Evolutionary conservation across 2,888 invertebrate genomes (phyloP), one percentile per base, ranked within the genome.

Genomic region (Monoplex corrugatus): DNA sequence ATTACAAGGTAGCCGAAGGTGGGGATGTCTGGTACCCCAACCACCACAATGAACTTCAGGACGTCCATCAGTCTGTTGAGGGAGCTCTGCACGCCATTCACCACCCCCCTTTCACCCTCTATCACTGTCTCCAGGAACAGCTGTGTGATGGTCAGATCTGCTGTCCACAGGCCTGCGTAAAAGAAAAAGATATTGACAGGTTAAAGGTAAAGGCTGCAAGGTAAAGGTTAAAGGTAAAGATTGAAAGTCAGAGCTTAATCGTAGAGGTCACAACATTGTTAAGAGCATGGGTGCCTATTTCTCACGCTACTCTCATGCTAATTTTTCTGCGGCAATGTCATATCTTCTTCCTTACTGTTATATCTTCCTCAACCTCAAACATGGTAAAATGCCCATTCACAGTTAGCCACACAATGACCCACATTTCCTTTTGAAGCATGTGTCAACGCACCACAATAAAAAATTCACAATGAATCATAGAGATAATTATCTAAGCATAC

Each of bases 141-240:
- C 93, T 97, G 97, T 32, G 96, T 96, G 35, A 97, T 96, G 2
- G 96, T 95, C 89, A 97, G 93, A 93, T 97, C 97, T 5, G 96
- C 95, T 87, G 96, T 94, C 97, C 97, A 97, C 63, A 97, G 93
- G 32, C 97, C 97, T 96, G 93, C 1, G 90, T 38, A 19, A 40
- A 2, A 78, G 35, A 84, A 23, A 43, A 38, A 6, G 10, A n/a
- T n/a, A n/a, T n/a, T n/a, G n/a, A n/a, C 10, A 10, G n/a, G n/a
- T n/a, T n/a, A n/a, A n/a, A n/a, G n/a, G n/a, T n/a, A n/a, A n/a
- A n/a, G n/a, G n/a, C n/a, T n/a, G n/a, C n/a, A n/a, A n/a, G n/a
- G n/a, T n/a, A n/a, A n/a, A n/a, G n/a, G n/a, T n/a, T n/a, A n/a
- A n/a, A n/a, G n/a, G n/a, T n/a, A n/a, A n/a, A n/a, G n/a, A n/a